Conservation (phyloP, 2,888 invertebrate species). For the Mimumesa dahlbomi region DNA sequence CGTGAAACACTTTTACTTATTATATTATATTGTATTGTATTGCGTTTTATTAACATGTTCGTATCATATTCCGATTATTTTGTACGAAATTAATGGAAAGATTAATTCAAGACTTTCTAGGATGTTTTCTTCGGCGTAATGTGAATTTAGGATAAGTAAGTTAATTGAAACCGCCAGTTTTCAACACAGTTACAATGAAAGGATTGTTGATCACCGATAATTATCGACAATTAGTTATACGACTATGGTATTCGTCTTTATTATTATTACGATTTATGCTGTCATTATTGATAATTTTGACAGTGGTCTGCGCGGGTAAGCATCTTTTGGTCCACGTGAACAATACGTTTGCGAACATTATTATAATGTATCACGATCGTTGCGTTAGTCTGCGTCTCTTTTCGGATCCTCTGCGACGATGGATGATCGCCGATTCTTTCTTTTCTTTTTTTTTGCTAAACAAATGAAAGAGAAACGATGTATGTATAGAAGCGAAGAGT, state of each 20-base stretch:
- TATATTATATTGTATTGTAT: conserved; percentile 23
- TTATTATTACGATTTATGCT: conserved; percentile 27
- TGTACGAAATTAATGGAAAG: too few species aligned
- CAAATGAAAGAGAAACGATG: conserved; percentile 12
- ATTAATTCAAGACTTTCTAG: too few species aligned
- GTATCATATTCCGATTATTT: too few species aligned
- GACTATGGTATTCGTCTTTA: conserved; percentile 14
- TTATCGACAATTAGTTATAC: conserved; percentile 26
- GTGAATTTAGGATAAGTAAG: too few species aligned
- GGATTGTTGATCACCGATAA: conserved; percentile 44
- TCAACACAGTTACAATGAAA: conserved; percentile 34
- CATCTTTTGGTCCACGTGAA: conserved; percentile 46
- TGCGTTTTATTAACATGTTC: too few species aligned
- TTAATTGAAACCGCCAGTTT: too few species aligned
- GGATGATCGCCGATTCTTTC: conserved; percentile 15
- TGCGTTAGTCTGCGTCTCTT: conserved; percentile 10
- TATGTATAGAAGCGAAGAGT: background rate
- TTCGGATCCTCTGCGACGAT: conserved; percentile 11
- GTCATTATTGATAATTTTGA: conserved; percentile 32
- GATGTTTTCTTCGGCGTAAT: too few species aligned
- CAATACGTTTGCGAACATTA: conserved; percentile 15
- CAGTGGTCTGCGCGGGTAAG: conserved; percentile 43
- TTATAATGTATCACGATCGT: conserved; percentile 1
- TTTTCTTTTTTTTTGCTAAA: conserved; percentile 7
- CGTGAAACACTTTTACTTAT: conserved; percentile 13